phyloP scores from a whole-genome alignment of 2,113 vertebrate genomes.

The Hippoglossus stenolepis region DNA sequence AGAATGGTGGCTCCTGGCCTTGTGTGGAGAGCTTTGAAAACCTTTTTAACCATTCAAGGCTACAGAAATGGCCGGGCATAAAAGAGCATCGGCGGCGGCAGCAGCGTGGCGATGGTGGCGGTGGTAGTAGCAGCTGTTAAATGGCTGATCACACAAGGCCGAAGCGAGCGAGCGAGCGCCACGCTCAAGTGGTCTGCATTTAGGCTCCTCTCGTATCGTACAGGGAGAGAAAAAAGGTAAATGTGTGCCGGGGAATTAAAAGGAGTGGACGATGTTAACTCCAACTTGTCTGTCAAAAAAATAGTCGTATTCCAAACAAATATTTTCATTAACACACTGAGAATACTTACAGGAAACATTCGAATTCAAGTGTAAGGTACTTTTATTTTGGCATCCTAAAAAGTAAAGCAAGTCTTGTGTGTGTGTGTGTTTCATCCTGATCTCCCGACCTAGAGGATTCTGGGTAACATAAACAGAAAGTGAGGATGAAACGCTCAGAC shows the following conservation, averaged over 20 bases:
- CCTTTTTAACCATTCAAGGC: constrained; percentile 61
- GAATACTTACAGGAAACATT: too few species aligned
- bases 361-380: not conserved
- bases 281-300: too few species aligned
- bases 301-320: too few species aligned
- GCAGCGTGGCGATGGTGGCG: not conserved
- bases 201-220: constrained; percentile 1
- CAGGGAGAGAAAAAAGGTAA: constrained; percentile 9
- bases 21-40: constrained; percentile 35
- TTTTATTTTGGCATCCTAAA: not conserved
- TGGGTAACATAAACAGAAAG: constrained; percentile 15
- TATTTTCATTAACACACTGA: too few species aligned
- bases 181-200: constrained; percentile 10
- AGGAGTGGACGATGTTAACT: too few species aligned
- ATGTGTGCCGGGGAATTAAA: not conserved
- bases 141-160: constrained; percentile 64
- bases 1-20: constrained; percentile 54
- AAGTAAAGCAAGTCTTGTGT: not conserved
- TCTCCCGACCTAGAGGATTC: not conserved
- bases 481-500: constrained; percentile 12
- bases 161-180: not conserved
- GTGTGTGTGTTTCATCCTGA: not conserved
- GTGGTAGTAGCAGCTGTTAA: constrained; percentile 29
- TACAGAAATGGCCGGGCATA: constrained; percentile 39
- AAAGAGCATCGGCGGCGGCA: constrained; percentile 49